Conservation (phyloP, 2,888 invertebrate species). For the Matsumyia berberina region DNA sequence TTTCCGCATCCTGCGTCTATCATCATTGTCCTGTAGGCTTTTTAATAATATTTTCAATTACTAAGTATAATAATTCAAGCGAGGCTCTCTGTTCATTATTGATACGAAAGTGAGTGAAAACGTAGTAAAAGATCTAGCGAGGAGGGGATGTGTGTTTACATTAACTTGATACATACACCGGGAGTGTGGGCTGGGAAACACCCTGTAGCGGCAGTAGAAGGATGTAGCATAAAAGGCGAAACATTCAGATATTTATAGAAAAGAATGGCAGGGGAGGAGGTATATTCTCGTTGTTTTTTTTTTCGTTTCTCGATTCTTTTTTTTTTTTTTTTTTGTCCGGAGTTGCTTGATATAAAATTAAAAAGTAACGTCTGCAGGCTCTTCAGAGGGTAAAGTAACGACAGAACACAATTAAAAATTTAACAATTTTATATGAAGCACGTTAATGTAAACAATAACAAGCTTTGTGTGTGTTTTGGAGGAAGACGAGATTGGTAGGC, state of each 20-base stretch:
- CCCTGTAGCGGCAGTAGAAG: slow-evolving; percentile 30
- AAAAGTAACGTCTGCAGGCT: slow-evolving; percentile 74
- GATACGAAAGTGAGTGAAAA: slow-evolving; percentile 76
- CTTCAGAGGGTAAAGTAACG: slow-evolving; percentile 71
- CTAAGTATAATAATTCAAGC: slow-evolving; percentile 74
- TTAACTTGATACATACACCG: slow-evolving; percentile 63
- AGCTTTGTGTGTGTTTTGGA: slow-evolving; percentile 35
- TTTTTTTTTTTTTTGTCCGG: slow-evolving; percentile 25
- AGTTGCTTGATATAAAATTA: slow-evolving; percentile 65
- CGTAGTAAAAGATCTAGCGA: slow-evolving; percentile 63
- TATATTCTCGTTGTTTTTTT: slow-evolving; percentile 12
- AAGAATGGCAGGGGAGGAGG: slow-evolving; percentile 61
- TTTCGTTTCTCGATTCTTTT: slow-evolving; percentile 12
- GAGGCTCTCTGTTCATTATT: slow-evolving; percentile 72
- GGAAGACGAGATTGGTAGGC: slow-evolving; percentile 21
- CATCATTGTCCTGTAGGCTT: slow-evolving; percentile 55
- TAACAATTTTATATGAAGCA: slow-evolving; percentile 75
- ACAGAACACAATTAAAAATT: slow-evolving; percentile 76
- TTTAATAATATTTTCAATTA: slow-evolving; percentile 76
- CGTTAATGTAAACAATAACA: slow-evolving; percentile 75
- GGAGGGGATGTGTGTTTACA: slow-evolving; percentile 65
- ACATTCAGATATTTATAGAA: slow-evolving; percentile 75
- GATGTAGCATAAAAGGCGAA: slow-evolving; percentile 71
- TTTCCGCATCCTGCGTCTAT: slow-evolving; percentile 43
- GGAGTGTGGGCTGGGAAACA: background rate